phyloP scores from a whole-genome alignment of 2,888 invertebrate genomes.

The Monoplex corrugatus region DNA sequence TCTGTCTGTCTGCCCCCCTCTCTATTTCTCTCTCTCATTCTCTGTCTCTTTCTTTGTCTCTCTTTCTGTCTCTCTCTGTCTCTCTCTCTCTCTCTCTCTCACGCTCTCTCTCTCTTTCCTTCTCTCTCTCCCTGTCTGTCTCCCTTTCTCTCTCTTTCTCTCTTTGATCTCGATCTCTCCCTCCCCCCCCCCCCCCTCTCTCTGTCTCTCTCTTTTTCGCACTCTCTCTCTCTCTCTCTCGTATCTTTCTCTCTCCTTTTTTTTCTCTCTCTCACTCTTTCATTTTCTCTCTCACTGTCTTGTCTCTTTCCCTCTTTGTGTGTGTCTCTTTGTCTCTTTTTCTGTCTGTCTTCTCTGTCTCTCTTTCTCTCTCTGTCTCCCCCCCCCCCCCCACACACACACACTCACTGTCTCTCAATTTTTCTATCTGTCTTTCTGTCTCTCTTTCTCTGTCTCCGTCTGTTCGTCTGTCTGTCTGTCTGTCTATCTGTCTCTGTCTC shows the following conservation, averaged over 20 bases:
- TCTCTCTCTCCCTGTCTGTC: neutral
- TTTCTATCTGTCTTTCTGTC: too few species aligned
- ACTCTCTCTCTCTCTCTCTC: neutral
- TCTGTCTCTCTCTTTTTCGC: neutral
- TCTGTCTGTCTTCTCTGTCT: too few species aligned
- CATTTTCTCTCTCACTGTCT: neutral
- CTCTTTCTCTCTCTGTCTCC: too few species aligned
- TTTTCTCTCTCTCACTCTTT: neutral
- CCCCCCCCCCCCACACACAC: too few species aligned
- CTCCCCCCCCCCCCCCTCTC: neutral
- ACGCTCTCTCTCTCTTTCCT: too few species aligned
- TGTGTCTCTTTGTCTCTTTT: neutral
- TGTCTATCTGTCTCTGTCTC: neutral
- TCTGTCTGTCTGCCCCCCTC: too few species aligned
- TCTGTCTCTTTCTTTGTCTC: neutral
- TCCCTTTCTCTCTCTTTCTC: neutral
- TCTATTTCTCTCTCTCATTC: neutral
- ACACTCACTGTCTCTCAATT: too few species aligned
- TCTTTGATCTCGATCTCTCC: neutral
- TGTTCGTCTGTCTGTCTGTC: neutral
- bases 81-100: too few species aligned
- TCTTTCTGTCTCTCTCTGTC: too few species aligned
- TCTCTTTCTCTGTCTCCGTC: too few species aligned
- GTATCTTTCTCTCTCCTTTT: neutral
- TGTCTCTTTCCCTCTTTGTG: neutral